Evolutionary conservation across 2,113 vertebrate genomes (phyloP), one percentile per base, ranked within the genome.

Genomic region (Microcebus ravelobensis): DNA sequence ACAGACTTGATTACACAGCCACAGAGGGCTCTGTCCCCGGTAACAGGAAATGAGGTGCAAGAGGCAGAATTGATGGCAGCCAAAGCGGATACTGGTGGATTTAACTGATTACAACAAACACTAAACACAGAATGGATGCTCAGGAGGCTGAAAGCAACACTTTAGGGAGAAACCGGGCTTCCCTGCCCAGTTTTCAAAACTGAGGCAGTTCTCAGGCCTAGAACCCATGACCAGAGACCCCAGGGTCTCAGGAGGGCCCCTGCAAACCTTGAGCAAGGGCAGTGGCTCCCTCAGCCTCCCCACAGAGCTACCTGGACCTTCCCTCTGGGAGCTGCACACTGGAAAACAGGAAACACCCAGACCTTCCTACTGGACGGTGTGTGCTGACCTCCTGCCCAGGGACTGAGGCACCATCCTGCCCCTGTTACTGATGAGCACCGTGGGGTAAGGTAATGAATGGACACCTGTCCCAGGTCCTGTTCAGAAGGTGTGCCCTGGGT

Each of bases 351-450:
- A 45, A 42, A 36, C 7, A 23, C 6, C 6, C 6, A 39, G 70
- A 67, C 9, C 25, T 6, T n/a, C 20, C 21, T 39, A 31, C 5
- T 27, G 71, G 91, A 2, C 21, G 11, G n/a, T 17, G 27, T 27
- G 8, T 27, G 25, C 13, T 23, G 6, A 10, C 21, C 9, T 3
- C n/a, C 5, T 1, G 10, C 14, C 8, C 14, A 2, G 50, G 17
- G 48, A 20, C 7, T 14, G 59, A 25, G 42, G 13, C 59, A 39
- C 34, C 11, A 12, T 34, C 29, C 0, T 8, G 36, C 4, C 9
- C 14, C 45, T 48, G 48, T 23, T 57, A 48, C 2, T 9, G 4
- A 86, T 29, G 13, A 42, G n/a, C n/a, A n/a, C n/a, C n/a, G n/a
- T 23, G 59, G 6, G 14, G 20, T 1, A 21, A 34, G 7, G 36